phyloP scores from a whole-genome alignment of 2,113 vertebrate genomes.

The Patagioenas fasciata region DNA sequence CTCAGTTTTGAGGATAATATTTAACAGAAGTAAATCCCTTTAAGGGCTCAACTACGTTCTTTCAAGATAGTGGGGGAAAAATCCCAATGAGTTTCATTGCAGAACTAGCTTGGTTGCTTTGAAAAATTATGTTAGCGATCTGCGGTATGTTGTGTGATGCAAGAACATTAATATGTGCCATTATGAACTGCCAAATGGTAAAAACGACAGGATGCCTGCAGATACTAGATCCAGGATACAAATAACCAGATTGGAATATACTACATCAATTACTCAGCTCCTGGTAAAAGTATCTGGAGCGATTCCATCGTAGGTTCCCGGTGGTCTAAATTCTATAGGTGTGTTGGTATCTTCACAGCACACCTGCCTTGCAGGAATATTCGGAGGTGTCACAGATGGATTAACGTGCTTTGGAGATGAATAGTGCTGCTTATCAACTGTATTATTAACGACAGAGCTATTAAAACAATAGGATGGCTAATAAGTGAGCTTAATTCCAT shows the following conservation, averaged over 20 bases:
- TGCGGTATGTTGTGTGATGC: neutral
- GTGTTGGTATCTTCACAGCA: neutral
- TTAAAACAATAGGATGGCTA: neutral
- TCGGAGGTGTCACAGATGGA: neutral
- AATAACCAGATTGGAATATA: neutral
- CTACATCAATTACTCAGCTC: neutral
- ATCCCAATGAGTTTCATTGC: slow-evolving; percentile 1
- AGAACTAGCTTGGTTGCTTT: neutral
- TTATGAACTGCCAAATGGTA: neutral
- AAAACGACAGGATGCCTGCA: neutral
- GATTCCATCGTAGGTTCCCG: neutral
- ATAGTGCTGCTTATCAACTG: neutral
- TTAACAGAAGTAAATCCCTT: slow-evolving; percentile 60
- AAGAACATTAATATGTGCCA: neutral
- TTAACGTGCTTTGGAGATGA: neutral
- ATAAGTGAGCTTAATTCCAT: neutral
- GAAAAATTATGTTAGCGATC: neutral
- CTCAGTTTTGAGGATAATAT: slow-evolving; percentile 46
- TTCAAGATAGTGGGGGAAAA: slow-evolving; percentile 27
- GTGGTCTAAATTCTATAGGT: neutral
- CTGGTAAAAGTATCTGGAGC: neutral
- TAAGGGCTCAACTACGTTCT: slow-evolving; percentile 42
- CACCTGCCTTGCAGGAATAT: neutral
- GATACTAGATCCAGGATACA: neutral
- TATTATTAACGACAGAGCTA: neutral